Evolutionary conservation across 2,888 invertebrate species (phyloP).

Genomic region (Drosophila percnosoma): DNA sequence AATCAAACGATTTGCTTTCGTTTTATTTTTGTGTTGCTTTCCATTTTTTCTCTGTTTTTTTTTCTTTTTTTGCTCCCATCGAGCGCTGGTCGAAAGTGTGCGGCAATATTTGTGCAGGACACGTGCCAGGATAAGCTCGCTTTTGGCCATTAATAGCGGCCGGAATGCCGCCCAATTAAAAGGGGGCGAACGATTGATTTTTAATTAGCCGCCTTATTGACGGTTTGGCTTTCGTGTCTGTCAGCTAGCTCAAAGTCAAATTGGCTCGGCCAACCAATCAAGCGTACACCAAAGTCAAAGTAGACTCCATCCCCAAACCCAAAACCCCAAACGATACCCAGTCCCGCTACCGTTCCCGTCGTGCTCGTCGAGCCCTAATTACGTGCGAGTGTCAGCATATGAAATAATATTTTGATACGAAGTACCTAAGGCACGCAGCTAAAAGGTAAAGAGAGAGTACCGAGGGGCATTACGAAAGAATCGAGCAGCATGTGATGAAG

Average conservation of each 20-base stretch:
- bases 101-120: conserved; percentile 50
- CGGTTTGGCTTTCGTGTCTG: conserved; percentile 28
- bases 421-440: conserved; percentile 56
- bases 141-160: conserved; percentile 55
- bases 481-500: not conserved
- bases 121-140: conserved; percentile 55
- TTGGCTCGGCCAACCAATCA: conserved; percentile 58
- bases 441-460: conserved; percentile 1
- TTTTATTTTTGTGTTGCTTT: conserved; percentile 33
- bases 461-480: not conserved
- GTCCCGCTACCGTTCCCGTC: not conserved
- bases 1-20: conserved; percentile 68
- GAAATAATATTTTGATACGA: conserved; percentile 78
- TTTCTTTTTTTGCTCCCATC: not conserved
- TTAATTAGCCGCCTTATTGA: conserved; percentile 58
- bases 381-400: conserved; percentile 81
- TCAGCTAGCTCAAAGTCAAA: conserved; percentile 37
- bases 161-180: conserved; percentile 42
- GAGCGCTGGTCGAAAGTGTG: conserved; percentile 40
- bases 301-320: not conserved
- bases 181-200: conserved; percentile 63
- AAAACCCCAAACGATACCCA: not conserved
- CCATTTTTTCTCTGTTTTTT: not conserved
- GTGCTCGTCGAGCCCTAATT: conserved; percentile 62
- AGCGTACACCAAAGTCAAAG: conserved; percentile 32